These are phyloP conservation scores for Coptodon rendalli DNA, from an alignment of 2,113 vertebrate genomes.

Conservation along the genomic window DNA sequence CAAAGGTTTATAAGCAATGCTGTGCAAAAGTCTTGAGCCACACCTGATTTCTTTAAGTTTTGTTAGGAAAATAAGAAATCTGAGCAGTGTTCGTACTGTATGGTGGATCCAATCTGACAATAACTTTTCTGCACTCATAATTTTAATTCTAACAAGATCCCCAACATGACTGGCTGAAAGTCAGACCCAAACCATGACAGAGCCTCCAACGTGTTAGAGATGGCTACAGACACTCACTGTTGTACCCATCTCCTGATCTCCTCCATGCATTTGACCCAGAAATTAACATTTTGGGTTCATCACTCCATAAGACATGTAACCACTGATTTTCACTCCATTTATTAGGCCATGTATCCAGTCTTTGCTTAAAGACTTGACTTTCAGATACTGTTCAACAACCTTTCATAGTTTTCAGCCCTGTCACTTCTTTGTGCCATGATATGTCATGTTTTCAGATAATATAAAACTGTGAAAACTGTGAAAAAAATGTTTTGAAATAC, in stretches of 20 bases:
- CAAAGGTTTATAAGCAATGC: neutral
- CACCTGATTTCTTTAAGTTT: rapidly evolving
- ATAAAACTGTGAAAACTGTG: neutral
- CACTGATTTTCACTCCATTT: neutral
- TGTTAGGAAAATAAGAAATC: neutral
- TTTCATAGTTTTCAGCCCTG: neutral
- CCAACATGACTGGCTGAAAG: neutral
- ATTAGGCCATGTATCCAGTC: neutral
- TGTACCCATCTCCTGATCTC: neutral
- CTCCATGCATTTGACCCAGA: neutral
- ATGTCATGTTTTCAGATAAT: neutral
- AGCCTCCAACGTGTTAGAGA: neutral
- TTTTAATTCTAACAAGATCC: neutral
- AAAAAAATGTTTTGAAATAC: neutral
- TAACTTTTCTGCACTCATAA: neutral
- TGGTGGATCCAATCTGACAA: neutral
- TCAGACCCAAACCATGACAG: neutral
- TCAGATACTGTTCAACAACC: neutral
- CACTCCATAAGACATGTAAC: neutral
- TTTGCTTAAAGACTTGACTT: neutral
- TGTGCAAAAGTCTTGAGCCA: neutral
- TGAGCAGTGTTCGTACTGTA: neutral
- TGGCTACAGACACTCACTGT: neutral
- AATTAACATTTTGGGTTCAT: neutral
- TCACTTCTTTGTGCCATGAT: neutral